These are phyloP conservation scores for Harmothoe impar DNA, from an alignment of 2,888 invertebrate species.

Conservation along the genomic window DNA sequence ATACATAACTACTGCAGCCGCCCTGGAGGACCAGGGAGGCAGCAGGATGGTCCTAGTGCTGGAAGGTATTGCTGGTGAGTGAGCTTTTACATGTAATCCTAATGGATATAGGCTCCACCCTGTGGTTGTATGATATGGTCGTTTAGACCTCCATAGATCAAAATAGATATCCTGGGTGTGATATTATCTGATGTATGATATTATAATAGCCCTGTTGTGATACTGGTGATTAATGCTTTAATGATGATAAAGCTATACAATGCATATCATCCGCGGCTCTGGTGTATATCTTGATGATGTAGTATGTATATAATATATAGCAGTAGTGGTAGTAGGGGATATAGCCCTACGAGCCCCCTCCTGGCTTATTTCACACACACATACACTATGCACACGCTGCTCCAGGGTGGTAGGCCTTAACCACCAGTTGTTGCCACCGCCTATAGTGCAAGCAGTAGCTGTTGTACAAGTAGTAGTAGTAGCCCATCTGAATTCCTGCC, in stretches of 20 bases:
- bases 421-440: neutral
- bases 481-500: neutral
- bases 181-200: neutral
- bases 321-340: neutral
- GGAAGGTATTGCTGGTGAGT: neutral
- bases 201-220: neutral
- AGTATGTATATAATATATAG: no score
- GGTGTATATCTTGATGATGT: no score
- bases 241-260: no score
- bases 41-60: neutral
- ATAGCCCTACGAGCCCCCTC: neutral
- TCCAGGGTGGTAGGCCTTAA: neutral
- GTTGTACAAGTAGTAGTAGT: neutral
- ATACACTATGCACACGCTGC: neutral
- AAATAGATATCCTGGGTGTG: no score
- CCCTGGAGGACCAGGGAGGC: neutral
- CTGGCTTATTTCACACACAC: neutral
- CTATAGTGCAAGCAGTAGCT: no score
- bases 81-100: neutral
- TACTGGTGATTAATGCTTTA: neutral
- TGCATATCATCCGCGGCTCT: no score
- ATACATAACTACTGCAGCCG: neutral
- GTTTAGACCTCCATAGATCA: no score
- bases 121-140: no score
- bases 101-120: no score